Base-by-base conservation (phyloP, 2,113 vertebrate genomes). In the Ailuropoda melanoleuca region DNA sequence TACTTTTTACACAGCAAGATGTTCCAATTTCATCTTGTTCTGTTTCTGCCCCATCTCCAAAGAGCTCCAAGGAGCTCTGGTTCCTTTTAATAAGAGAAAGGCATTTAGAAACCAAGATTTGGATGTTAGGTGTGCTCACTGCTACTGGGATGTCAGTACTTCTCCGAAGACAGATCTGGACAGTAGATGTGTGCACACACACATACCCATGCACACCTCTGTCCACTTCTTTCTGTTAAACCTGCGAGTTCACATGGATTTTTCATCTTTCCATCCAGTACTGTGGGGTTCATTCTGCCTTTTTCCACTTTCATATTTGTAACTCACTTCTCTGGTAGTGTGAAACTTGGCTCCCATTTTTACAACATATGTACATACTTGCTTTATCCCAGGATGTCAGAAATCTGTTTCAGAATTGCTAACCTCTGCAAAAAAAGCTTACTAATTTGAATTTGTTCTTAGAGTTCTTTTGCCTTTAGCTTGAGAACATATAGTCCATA, bases 201-300 rank as follows among this genome's bases (percentile, higher is more conserved):
- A 0, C 12, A 14, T 9, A 9, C 10, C 19, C 39, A 4, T 1
- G 1, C 2, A 5, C 31, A 23, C 21, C 26, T 17, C 46, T 66
- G 0, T 19, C 4, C 24, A 1, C 13, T 14, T 39, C 12, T 62
- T 48, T 81, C 23, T 43, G 0, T 39, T 7, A 43, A 46, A 26
- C 43, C 19, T 4, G 2, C 0, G 11, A 0, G 37, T 43, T 15
- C 19, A 53, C 15, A 0, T 10, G 19, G 74, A 1, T 23, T 2
- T 13, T 48, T 66, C 62, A 19, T 21, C 13, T 62, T 53, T 70
- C 34, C 18, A 15, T 11, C 46, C 8, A 13, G 74, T 1, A 8
- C 6, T 3, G 8, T 8, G 18, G n/a, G 37, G 18, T 34, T 48
- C 70, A 4, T 11, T 37, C 37, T 53, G 39, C 37, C 55, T 4